Evolutionary conservation across 1,140 invertebrate species (phyloP).

Genomic region (Drosophila dunni): DNA sequence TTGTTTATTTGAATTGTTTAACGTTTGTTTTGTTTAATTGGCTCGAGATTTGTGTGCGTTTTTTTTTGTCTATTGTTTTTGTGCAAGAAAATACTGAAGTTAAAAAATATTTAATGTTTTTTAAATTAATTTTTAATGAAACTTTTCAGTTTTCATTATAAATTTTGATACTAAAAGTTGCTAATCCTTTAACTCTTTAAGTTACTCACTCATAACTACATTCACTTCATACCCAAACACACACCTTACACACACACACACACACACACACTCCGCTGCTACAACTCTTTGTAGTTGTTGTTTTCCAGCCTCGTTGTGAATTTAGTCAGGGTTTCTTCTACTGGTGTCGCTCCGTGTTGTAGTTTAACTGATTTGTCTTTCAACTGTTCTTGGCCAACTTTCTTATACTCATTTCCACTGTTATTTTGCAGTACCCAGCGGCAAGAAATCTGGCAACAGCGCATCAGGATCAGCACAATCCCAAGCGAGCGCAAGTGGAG

Average conservation of each 20-base stretch:
- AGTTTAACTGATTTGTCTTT: constrained; percentile 3
- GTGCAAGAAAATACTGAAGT: constrained; percentile 78
- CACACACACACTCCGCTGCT: background rate
- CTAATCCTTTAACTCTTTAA: constrained; percentile 8
- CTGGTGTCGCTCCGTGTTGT: constrained; percentile 28
- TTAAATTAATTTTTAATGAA: constrained; percentile 16
- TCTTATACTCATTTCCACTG: constrained; percentile 27
- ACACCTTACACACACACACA: constrained; percentile 3
- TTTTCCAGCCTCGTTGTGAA: constrained; percentile 18
- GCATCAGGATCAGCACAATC: constrained; percentile 44
- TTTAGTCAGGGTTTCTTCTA: constrained; percentile 30
- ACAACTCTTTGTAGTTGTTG: constrained; percentile 2
- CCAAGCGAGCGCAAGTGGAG: constrained; percentile 49
- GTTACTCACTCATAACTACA: background rate
- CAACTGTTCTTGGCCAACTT: constrained; percentile 1
- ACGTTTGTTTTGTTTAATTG: constrained; percentile 21
- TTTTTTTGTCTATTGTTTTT: constrained; percentile 43
- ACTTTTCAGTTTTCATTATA: constrained; percentile 5
- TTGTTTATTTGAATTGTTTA: constrained; percentile 41
- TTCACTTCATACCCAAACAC: constrained; percentile 1
- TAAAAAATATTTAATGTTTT: constrained; percentile 4
- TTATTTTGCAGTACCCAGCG: constrained; percentile 65
- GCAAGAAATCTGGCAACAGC: constrained; percentile 66
- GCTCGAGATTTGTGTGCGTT: constrained; percentile 53
- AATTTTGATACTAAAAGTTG: background rate